These are phyloP conservation scores for Leucania comma DNA, from an alignment of 2,888 invertebrate species.

Conservation along the genomic window DNA sequence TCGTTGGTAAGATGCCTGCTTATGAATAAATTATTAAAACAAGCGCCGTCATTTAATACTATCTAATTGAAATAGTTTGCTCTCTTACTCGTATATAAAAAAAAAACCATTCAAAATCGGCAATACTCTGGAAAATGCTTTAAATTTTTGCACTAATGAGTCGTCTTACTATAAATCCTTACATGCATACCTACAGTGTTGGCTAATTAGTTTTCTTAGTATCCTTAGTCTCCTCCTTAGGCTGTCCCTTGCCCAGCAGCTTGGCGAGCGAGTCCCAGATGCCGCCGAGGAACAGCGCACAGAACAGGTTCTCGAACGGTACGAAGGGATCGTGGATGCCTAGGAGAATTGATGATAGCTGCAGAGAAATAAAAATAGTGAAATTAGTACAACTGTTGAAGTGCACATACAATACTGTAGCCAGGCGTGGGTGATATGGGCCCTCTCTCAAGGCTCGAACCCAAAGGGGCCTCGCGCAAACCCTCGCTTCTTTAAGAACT, in stretches of 20 bases:
- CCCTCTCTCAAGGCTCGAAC: no score
- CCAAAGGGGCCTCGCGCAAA: no score
- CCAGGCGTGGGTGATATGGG: no score
- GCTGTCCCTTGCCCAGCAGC: conserved; percentile 95
- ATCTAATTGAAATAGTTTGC: no score
- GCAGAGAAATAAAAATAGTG: conserved; percentile 61
- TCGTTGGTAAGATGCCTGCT: no score
- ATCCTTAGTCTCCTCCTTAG: conserved; percentile 95
- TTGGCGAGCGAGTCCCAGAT: conserved; percentile 99
- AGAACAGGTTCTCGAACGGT: conserved; percentile 99
- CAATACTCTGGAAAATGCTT: no score
- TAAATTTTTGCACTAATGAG: background rate
- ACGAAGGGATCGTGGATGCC: conserved; percentile 99
- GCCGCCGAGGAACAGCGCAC: conserved; percentile 99
- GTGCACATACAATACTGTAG: background rate
- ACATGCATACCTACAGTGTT: conserved; percentile 59
- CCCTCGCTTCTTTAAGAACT: no score
- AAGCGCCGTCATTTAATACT: no score
- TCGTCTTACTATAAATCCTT: background rate
- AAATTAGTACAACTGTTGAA: background rate
- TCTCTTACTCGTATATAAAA: no score
- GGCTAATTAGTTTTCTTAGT: conserved; percentile 95
- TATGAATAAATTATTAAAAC: no score
- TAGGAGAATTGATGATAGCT: conserved; percentile 98
- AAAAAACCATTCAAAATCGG: no score